These are phyloP conservation scores for Mythimna ferrago DNA, from an alignment of 2,888 invertebrate genomes.

Conservation along the genomic window DNA sequence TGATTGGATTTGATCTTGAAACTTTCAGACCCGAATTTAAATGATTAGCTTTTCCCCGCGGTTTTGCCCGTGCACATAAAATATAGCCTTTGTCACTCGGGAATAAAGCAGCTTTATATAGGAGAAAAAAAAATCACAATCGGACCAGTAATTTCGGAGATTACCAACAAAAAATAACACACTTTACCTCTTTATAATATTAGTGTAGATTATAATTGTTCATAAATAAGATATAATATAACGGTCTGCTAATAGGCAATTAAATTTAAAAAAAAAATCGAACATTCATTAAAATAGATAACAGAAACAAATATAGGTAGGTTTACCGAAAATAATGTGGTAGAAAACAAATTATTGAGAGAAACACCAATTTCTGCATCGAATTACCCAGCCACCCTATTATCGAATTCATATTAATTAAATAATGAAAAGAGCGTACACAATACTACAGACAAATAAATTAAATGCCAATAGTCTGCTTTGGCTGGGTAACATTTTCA, in stretches of 20 bases:
- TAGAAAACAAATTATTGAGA: constrained; percentile 25
- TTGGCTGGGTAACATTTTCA: constrained; percentile 72
- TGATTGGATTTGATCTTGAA: neutral
- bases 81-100: too few relatives aligned
- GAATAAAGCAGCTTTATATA: too few relatives aligned
- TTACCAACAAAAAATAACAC: too few relatives aligned
- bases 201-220: too few relatives aligned
- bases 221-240: neutral
- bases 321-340: constrained; percentile 4
- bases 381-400: constrained; percentile 45
- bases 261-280: neutral
- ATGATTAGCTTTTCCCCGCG: neutral
- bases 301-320: constrained; percentile 9
- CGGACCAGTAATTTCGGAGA: too few relatives aligned
- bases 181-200: too few relatives aligned
- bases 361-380: constrained; percentile 15
- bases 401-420: constrained; percentile 52
- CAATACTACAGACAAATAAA: constrained; percentile 82
- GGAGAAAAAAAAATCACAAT: too few relatives aligned
- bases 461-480: constrained; percentile 80
- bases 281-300: neutral
- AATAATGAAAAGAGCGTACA: constrained; percentile 68
- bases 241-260: neutral
- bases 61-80: too few relatives aligned
- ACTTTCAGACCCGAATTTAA: neutral